Base-by-base conservation (phyloP, 2,797 vertebrate genomes). In the Intellagama lesueurii region DNA sequence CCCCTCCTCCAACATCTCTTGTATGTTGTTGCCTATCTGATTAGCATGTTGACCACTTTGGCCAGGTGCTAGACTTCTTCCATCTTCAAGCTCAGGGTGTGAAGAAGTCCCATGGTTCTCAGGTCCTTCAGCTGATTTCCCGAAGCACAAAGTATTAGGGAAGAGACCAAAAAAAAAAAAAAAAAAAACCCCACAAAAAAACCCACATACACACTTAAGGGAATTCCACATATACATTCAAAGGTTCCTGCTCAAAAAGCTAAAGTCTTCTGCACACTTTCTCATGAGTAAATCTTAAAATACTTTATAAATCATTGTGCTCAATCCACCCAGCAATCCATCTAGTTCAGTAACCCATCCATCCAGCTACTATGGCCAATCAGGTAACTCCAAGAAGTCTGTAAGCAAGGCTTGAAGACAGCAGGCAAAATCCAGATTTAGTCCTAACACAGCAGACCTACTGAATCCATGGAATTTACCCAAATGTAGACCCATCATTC, bases 1-100 rank as follows among this genome's bases (percentile, higher is more conserved):
- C 77, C 97, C 97, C 80, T 97, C 97, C 68, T 97, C 96, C 0
- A 94, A 91, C 4, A 26, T 85, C 35, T 97, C 97, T 73, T 97
- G 97, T 4, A 93, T 88, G 0, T 91, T 88, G 75, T 95, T 92
- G 89, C 93, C 86, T 84, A 92, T 12, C 3, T 95, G 94, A 0
- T 60, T 30, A 85, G 35, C 52, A 14, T 19, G 85, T 47, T 86
- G 73, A 11, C 56, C 85, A 49, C 6, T 47, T 19, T 75, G 91
- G n/a, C 76, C 70, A 83, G 88, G 83, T 83, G 81, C 78, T 91
- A 92, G 82, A 91, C 80, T 92, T 77, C 92, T 95, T 0, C 52
- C 90, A 47, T 96, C 93, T 81, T 96, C 96, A 3, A 95, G 90
- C 24, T 94, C 92, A 32, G 72, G 73, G 1, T 96, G 93, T 0